phyloP scores from a whole-genome alignment of 2,888 invertebrate genomes.

The Erpobdella octoculata region DNA sequence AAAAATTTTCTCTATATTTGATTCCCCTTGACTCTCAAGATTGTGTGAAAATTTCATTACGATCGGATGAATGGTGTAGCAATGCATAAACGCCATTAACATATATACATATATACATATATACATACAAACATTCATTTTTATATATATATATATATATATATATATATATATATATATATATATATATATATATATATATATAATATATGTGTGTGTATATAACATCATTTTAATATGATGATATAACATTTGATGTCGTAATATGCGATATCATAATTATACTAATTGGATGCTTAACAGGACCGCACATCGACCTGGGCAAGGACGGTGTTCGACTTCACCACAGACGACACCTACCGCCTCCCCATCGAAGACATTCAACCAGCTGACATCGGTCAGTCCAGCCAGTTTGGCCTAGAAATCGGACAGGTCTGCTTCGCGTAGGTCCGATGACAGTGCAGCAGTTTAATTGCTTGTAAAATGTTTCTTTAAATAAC shows the following conservation, averaged over 20 bases:
- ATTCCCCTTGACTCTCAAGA: too few relatives aligned
- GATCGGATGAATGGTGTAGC: too few relatives aligned
- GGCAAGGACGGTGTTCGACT: conserved; percentile 69
- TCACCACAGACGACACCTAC: conserved; percentile 70
- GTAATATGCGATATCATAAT: not conserved
- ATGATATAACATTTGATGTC: not conserved
- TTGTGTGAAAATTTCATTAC: too few relatives aligned
- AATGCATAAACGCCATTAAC: too few relatives aligned
- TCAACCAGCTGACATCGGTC: conserved; percentile 69
- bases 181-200: too few relatives aligned
- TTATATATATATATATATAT: too few relatives aligned
- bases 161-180: too few relatives aligned
- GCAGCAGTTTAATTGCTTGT: not conserved
- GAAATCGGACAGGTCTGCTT: conserved; percentile 82
- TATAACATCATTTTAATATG: not conserved
- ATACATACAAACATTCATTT: too few relatives aligned
- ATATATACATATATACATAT: too few relatives aligned
- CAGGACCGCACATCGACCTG: conserved; percentile 56
- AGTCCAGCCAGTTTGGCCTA: conserved; percentile 70
- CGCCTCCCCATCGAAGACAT: conserved; percentile 76
- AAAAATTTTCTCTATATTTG: too few relatives aligned
- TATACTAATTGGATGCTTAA: not conserved
- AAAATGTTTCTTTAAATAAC: not conserved
- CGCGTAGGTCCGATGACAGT: conserved; percentile 38
- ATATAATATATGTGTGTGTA: not conserved